phyloP scores from a whole-genome alignment of 2,113 vertebrate genomes.

The Todiramphus chloris region DNA sequence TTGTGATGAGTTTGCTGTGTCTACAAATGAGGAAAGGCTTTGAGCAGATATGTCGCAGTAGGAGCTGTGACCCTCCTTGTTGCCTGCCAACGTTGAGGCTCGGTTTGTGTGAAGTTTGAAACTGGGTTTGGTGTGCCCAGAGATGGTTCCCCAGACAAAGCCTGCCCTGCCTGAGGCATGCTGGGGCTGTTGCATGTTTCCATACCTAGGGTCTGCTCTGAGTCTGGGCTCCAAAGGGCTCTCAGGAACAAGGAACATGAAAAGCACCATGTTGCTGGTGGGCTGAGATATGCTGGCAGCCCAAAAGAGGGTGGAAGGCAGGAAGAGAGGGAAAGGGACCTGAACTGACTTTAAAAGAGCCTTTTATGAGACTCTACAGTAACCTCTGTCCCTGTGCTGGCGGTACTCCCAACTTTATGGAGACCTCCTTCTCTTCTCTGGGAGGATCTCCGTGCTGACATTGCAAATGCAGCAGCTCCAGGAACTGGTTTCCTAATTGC shows the following conservation, averaged over 20 bases:
- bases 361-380: not conserved
- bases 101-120: not conserved
- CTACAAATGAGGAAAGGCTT: not conserved
- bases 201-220: not conserved
- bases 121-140: not conserved
- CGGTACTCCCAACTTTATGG: not conserved
- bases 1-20: not conserved
- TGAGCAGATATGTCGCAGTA: accelerated
- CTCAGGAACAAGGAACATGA: not conserved
- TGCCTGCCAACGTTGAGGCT: not conserved
- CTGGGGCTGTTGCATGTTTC: not conserved
- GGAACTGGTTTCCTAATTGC: constrained; percentile 26
- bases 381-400: not conserved
- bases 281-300: not conserved
- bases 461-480: not conserved
- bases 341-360: not conserved
- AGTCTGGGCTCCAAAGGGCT: not conserved
- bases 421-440: not conserved
- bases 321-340: not conserved
- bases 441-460: not conserved
- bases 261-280: not conserved
- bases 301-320: not conserved
- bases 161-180: not conserved
- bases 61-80: not conserved
- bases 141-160: not conserved